Evolutionary conservation across 2,797 vertebrate genomes (phyloP).

Genomic region (Amphiprion clarkii): DNA sequence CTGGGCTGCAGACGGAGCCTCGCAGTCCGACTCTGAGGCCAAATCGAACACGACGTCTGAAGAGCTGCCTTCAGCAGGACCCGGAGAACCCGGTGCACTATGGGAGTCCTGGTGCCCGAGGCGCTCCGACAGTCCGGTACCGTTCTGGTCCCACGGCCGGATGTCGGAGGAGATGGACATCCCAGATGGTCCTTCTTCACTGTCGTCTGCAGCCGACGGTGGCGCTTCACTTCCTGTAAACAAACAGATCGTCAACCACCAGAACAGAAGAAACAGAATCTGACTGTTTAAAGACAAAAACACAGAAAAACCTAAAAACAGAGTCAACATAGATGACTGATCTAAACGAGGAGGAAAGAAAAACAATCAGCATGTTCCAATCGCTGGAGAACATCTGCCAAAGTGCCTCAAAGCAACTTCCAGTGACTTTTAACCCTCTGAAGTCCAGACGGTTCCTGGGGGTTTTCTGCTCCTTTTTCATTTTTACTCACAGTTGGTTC

Average conservation of each 20-base stretch:
- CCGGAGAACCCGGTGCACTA: constrained; percentile 45
- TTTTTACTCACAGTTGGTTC: no score
- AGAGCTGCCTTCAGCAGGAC: constrained; percentile 37
- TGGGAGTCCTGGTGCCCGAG: background rate
- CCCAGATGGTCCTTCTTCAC: constrained; percentile 39
- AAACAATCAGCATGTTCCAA: no score
- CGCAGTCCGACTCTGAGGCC: constrained; percentile 47
- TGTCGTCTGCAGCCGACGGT: constrained; percentile 18
- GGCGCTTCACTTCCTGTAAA: constrained; percentile 51
- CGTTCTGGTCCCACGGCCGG: constrained; percentile 56
- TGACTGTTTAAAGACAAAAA: background rate
- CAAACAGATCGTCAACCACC: background rate
- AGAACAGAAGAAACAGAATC: background rate
- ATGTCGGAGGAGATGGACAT: background rate
- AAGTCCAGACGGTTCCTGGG: no score
- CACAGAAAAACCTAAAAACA: no score
- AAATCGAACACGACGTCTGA: constrained; percentile 50
- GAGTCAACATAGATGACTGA: no score
- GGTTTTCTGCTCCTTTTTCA: no score
- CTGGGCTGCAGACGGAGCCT: background rate
- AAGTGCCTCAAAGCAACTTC: no score
- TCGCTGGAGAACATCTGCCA: no score
- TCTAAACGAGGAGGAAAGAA: no score
- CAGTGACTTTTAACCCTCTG: no score
- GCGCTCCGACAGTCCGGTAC: background rate